Evolutionary conservation across 2,113 vertebrate species (phyloP).

Genomic region (Patagioenas fasciata): DNA sequence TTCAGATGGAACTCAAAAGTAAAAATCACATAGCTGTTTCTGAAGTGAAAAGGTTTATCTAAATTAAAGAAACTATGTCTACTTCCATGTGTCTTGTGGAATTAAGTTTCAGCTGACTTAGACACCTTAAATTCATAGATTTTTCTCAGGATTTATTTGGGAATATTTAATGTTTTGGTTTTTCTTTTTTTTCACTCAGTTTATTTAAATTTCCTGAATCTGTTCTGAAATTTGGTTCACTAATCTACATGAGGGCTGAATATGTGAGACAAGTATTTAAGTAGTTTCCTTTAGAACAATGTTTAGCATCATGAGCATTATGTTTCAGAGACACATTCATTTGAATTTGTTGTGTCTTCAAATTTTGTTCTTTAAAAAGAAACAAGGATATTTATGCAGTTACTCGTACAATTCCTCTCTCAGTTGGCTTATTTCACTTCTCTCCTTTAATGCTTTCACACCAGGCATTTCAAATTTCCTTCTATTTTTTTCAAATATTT

Average conservation of each 20-base stretch:
- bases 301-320: background rate
- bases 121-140: background rate
- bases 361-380: background rate
- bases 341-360: background rate
- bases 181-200: background rate
- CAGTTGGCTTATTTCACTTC: constrained; percentile 63
- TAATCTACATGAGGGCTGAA: background rate
- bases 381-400: background rate
- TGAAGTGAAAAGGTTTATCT: background rate
- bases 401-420: background rate
- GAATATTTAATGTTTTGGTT: background rate
- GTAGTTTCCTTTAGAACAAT: background rate
- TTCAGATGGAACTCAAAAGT: background rate
- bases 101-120: background rate
- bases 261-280: background rate
- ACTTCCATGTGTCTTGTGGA: background rate
- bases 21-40: background rate
- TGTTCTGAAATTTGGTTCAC: background rate
- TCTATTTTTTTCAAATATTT: background rate
- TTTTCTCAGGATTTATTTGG: background rate
- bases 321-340: background rate
- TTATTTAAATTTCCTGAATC: background rate
- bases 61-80: background rate
- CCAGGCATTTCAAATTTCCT: constrained; percentile 26
- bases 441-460: constrained; percentile 81